Base-by-base conservation (phyloP, 2,888 invertebrate species). In the Laothoe populi region DNA sequence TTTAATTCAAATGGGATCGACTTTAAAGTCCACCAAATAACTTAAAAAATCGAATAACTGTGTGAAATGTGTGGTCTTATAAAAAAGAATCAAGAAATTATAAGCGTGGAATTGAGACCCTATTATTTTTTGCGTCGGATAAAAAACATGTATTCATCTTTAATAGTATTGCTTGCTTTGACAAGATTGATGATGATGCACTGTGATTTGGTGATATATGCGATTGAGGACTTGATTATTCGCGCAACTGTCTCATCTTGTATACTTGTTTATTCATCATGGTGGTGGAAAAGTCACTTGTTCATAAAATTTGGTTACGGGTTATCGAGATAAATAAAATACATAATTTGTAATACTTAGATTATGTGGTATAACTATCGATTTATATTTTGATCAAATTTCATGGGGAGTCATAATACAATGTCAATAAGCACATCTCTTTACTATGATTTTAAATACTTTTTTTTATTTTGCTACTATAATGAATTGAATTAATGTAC, bases 181-280 rank as follows among this genome's bases (percentile, higher is more conserved):
- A 35, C 53, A 19, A 53, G 35, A 53, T 53, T 53, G 53, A 35
- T 53, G 19, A 19, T 31, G 4, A 31, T 53, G 31, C n/a, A n/a
- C n/a, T n/a, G n/a, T n/a, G 10, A n/a, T 53, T 26, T 13, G 13
- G 8, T 4, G n/a, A n/a, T 26, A 7, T 53, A 35, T 31, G 31
- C 11, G 11, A 10, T 16, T 48, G 24, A 48, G 24, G 24, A 24
- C 13, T 23, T 26, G 24, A 44, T 26, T n/a, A 48, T 35, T 8
- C 53, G 19, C 53, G 53, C 26, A 19, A 83, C 84, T 79, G 82
- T 86, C 85, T 86, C 86, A 86, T 86, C 86, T 86, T 80, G 77
- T 70, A 63, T 69, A 65, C 69, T 60, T 64, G 63, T 53, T 10
- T 19, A 3, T 63, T 65, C 58, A 66, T 68, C 65, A 64, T 63